Evolutionary conservation across 2,113 vertebrate genomes (phyloP), one percentile per base, ranked within the genome.

Genomic region (Clarias batrachus): DNA sequence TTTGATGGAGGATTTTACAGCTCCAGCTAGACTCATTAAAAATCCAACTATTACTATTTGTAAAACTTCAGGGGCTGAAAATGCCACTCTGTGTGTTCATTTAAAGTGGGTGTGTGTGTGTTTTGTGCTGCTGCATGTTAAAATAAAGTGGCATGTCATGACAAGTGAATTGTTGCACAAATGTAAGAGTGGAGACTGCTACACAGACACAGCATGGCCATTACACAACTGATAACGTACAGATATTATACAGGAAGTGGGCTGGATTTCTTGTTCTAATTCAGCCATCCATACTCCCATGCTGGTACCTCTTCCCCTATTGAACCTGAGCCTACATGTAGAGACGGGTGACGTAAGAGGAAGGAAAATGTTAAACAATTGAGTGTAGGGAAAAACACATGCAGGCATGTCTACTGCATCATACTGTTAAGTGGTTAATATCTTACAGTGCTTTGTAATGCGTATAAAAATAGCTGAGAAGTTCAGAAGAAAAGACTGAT

Each of bases 41-140:
- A 17, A 33, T 70, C 8, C 25, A 33, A 14, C 27, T 17, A 30
- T 30, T 27, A 33, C 2, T 70, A 70, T 70, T 33, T 70, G 16
- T 33, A 33, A 48, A 33, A 23, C 41, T 54, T 77, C 27, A 27
- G 78, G n/a, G 33, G 30, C 86, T 82, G 65, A 91, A 93, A 93
- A 93, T 92, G 84, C 90, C 92, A 91, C 59, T 14, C 9, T 52
- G 25, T 66, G 27, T 62, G 41, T 21, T 80, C 19, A 13, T 23
- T 84, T 88, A 80, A 60, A 48, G 84, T 33, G 30, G 85, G 52
- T 33, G 30, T 86, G 52, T 83, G 87, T 81, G 81, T 81, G 81
- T 86, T 89, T 21, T 82, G 70, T 87, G 82, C 71, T 92, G 91
- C 93, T 92, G 91, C 93, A 94, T 94, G 93, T 84, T 89, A 90